Evolutionary conservation across 2,113 vertebrate species (phyloP).

Genomic region (Variabilichromis moorii): DNA sequence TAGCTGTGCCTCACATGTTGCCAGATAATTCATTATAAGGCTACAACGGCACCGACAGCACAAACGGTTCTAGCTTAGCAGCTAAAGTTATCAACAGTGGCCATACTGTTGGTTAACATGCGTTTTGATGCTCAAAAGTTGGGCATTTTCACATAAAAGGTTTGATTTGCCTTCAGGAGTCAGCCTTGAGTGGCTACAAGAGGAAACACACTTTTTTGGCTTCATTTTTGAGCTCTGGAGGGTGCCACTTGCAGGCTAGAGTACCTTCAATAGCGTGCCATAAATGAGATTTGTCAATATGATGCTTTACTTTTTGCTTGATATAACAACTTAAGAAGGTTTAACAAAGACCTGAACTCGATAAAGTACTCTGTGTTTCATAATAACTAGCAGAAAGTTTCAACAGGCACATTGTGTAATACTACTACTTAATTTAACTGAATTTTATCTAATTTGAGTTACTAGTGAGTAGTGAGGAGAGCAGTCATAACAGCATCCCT

Average conservation of each 20-base stretch:
- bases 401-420: neutral
- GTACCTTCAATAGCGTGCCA: accelerated
- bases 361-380: neutral
- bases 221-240: neutral
- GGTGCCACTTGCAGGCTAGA: neutral
- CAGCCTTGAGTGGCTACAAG: neutral
- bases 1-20: neutral
- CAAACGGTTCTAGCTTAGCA: neutral
- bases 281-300: neutral
- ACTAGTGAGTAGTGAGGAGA: neutral
- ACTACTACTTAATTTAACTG: neutral
- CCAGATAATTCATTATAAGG: neutral
- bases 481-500: neutral
- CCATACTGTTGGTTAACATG: neutral
- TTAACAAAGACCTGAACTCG: neutral
- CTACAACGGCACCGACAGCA: neutral
- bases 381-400: neutral
- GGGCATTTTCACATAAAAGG: neutral
- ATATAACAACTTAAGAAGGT: neutral
- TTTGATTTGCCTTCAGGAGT: neutral
- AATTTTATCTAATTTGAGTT: neutral
- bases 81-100: neutral
- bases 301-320: neutral
- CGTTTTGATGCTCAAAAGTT: neutral
- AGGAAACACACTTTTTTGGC: neutral